These are phyloP conservation scores for Chionis minor DNA, from an alignment of 2,113 vertebrate species.

Conservation along the genomic window DNA sequence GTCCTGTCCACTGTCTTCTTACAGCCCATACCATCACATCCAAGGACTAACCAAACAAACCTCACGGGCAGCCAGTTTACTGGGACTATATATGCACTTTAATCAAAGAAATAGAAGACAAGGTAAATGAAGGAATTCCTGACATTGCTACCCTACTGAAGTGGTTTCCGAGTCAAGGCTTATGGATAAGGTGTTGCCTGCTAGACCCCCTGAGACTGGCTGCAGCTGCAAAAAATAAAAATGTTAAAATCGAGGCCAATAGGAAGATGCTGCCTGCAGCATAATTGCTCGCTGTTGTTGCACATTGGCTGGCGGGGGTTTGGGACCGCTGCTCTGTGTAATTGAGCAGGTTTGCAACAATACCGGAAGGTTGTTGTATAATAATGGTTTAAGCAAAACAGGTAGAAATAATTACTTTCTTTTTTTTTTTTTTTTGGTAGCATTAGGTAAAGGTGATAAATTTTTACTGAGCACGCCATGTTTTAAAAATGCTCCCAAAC, in stretches of 20 bases:
- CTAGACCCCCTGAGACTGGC: conserved; percentile 4
- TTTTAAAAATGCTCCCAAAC: background rate
- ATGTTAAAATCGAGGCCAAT: conserved; percentile 12
- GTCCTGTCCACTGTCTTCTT: background rate
- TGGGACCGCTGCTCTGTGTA: conserved; percentile 11
- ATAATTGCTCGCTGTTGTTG: background rate
- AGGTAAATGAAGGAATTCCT: background rate
- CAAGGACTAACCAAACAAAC: background rate
- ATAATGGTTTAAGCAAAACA: background rate
- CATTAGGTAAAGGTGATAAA: background rate
- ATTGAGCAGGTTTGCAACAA: conserved; percentile 12
- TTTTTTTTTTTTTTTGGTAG: background rate
- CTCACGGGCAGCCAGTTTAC: background rate
- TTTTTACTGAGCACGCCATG: background rate
- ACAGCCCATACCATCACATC: background rate
- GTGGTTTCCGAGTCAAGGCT: background rate
- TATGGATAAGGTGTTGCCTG: background rate
- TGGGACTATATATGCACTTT: background rate
- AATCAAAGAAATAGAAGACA: background rate
- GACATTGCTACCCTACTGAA: background rate
- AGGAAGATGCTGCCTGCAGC: conserved; percentile 40
- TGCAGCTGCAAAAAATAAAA: conserved; percentile 47
- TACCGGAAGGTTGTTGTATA: background rate
- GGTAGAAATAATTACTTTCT: background rate
- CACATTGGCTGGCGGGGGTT: conserved; percentile 12